A percentile compares a stretch with the other conserved stretches of the same genome.
Evolutionary conservation across 2,113 vertebrate genomes (phyloP).

Genomic region (Gallinago paraguaiae): DNA sequence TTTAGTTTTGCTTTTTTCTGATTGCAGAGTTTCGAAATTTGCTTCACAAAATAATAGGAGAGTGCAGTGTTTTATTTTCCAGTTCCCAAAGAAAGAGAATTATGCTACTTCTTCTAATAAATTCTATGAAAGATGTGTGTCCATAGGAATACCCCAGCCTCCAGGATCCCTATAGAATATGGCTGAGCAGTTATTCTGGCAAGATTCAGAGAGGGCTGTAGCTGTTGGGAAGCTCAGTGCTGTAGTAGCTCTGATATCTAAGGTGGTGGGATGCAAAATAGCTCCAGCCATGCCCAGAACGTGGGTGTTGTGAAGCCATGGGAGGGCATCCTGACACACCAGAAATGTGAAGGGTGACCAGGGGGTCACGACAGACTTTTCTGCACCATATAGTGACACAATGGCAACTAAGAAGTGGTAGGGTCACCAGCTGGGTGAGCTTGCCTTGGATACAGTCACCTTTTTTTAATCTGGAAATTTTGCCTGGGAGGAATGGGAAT

Average conservation of each 20-base stretch:
- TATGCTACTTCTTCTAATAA: neutral
- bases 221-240: neutral
- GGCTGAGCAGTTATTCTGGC: neutral
- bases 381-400: fast-evolving
- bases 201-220: neutral
- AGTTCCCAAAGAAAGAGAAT: neutral
- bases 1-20: neutral
- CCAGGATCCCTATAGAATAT: neutral
- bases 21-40: neutral
- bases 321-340: neutral
- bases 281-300: neutral
- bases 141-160: neutral
- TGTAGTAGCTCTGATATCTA: neutral
- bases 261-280: neutral
- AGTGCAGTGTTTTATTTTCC: neutral
- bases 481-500: neutral
- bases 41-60: neutral
- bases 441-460: neutral
- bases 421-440: neutral
- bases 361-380: neutral
- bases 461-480: neutral
- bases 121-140: fast-evolving
- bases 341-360: neutral
- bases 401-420: neutral
- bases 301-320: neutral